A percentile compares a stretch with the other conserved stretches of the same genome.
phyloP scores from a whole-genome alignment of 2,797 vertebrate species.

The Rhyacichthys aspro region DNA sequence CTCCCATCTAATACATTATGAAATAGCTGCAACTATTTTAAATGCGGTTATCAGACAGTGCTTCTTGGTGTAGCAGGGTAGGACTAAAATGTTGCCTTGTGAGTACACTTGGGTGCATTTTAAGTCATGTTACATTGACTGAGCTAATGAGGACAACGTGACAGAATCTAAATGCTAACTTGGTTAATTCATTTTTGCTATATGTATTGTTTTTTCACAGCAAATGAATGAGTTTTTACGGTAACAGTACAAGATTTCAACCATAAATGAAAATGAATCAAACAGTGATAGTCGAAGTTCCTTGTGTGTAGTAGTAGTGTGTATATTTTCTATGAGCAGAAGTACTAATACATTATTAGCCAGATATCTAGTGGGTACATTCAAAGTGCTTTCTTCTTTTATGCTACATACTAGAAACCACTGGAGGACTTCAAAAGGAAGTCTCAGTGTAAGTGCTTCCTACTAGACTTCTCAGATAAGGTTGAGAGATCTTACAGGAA shows the following conservation, averaged over 20 bases:
- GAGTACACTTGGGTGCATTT: constrained; percentile 2
- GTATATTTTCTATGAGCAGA: constrained; percentile 1
- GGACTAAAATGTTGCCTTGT: background rate
- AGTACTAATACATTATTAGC: background rate
- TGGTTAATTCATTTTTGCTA: too few species aligned
- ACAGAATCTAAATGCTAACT: too few species aligned
- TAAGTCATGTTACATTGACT: background rate
- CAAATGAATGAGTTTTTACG: too few species aligned
- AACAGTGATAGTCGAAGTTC: too few species aligned
- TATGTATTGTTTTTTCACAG: too few species aligned
- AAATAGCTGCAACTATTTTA: constrained; percentile 13
- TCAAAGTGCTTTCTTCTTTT: constrained; percentile 11
- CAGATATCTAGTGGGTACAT: constrained; percentile 3
- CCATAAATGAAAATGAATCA: too few species aligned
- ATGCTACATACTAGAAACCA: background rate
- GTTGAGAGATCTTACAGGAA: constrained; percentile 32
- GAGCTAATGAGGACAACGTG: background rate
- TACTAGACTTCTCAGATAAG: constrained; percentile 21
- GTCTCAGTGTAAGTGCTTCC: constrained; percentile 31
- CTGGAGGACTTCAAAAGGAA: constrained; percentile 20
- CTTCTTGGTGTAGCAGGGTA: background rate
- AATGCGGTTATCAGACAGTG: constrained; percentile 1
- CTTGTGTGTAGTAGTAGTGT: constrained; percentile 1
- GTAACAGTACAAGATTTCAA: too few species aligned
- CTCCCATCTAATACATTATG: constrained; percentile 15